These are phyloP conservation scores for Eulemur rufifrons DNA, from an alignment of 2,113 vertebrate species.

Conservation along the genomic window DNA sequence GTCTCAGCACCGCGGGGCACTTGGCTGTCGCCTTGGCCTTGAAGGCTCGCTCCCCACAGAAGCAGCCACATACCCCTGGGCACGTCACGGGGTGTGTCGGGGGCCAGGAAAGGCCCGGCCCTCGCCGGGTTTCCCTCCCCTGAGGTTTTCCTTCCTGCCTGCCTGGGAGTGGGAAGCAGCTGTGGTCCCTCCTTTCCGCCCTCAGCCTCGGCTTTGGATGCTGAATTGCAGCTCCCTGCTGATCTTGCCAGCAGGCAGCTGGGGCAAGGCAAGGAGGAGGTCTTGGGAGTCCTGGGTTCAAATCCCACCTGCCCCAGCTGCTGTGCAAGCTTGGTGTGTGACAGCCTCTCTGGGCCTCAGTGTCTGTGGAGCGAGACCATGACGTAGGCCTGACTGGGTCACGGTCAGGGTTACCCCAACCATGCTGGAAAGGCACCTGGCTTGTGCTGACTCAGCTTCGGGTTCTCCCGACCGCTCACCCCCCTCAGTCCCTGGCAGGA, in stretches of 20 bases:
- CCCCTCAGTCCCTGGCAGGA: too few species aligned
- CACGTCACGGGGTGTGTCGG: neutral
- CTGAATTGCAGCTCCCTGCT: neutral
- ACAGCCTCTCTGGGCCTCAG: neutral
- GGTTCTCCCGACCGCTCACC: rapidly evolving
- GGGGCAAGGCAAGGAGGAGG: neutral
- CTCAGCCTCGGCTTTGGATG: neutral
- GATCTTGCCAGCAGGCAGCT: neutral
- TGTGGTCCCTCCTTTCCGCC: neutral
- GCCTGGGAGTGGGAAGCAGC: neutral
- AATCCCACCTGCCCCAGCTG: neutral
- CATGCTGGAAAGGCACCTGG: neutral
- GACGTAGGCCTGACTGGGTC: neutral
- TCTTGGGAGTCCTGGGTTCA: neutral
- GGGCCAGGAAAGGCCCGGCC: neutral
- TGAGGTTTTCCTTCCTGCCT: neutral
- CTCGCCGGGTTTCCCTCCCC: neutral
- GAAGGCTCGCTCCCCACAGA: neutral
- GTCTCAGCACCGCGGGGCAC: neutral
- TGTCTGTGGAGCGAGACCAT: neutral
- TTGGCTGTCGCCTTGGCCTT: rapidly evolving
- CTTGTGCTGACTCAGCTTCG: neutral
- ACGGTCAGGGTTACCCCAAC: neutral
- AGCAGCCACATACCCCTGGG: neutral
- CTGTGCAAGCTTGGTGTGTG: neutral